Conservation (phyloP, 2,888 invertebrate species). For the Nomada fabriciana region DNA sequence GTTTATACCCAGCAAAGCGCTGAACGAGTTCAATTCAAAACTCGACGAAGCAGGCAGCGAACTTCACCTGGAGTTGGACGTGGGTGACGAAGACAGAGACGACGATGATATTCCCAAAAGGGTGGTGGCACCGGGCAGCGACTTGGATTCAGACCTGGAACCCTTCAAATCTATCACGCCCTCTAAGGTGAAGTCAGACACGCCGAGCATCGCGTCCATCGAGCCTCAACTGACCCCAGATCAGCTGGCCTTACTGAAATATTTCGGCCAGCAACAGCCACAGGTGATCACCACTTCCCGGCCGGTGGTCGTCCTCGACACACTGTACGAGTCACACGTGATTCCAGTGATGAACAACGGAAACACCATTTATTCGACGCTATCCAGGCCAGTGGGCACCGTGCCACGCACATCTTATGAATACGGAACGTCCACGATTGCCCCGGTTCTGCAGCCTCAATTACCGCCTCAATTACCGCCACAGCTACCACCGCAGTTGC, state of each 20-base stretch:
- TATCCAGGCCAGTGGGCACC: constrained; percentile 92
- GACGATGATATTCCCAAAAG: constrained; percentile 83
- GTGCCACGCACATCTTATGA: constrained; percentile 85
- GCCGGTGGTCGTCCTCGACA: constrained; percentile 91
- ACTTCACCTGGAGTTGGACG: constrained; percentile 93
- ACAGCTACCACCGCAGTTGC: constrained; percentile 61
- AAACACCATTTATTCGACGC: constrained; percentile 91
- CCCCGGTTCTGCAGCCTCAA: constrained; percentile 79
- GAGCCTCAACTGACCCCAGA: constrained; percentile 88
- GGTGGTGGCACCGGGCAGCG: constrained; percentile 85
- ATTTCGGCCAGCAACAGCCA: constrained; percentile 87
- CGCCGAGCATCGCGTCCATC: constrained; percentile 82
- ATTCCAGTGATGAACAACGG: constrained; percentile 92
- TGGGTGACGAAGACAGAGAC: constrained; percentile 90
- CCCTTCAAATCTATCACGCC: constrained; percentile 88
- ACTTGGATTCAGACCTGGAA: constrained; percentile 89
- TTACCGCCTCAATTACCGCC: constrained; percentile 27
- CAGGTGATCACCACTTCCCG: constrained; percentile 92
- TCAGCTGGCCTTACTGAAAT: constrained; percentile 90
- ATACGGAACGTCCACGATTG: constrained; percentile 90
- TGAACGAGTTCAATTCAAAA: constrained; percentile 95
- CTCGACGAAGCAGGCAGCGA: constrained; percentile 96
- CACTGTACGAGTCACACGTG: constrained; percentile 92
- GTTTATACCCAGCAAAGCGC: constrained; percentile 93
- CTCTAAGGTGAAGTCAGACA: constrained; percentile 85